Conservation (phyloP, 2,113 vertebrate species). For the Solenodon paradoxus region DNA sequence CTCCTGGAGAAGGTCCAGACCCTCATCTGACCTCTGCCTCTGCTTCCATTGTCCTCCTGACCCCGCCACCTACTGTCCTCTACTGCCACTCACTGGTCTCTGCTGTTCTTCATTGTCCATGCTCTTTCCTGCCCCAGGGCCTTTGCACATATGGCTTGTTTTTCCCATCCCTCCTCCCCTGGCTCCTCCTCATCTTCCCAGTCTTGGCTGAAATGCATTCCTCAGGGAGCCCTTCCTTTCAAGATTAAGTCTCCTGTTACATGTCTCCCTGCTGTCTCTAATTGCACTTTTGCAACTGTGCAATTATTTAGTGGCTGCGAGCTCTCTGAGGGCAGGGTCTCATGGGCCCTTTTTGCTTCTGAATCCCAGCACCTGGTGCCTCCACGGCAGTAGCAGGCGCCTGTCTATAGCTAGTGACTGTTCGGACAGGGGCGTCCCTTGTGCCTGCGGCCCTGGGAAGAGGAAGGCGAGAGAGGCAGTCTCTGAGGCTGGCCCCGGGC, state of each 20-base stretch:
- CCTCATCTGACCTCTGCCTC: neutral
- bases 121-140: neutral
- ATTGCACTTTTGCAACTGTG: neutral
- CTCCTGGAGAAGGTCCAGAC: neutral
- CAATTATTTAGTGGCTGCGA: neutral
- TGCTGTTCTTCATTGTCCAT: fast-evolving
- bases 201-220: neutral
- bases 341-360: fast-evolving
- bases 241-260: neutral
- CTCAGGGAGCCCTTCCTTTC: neutral
- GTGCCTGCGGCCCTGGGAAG: neutral
- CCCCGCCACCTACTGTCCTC: fast-evolving
- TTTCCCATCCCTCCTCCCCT: neutral
- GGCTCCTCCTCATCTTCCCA: neutral
- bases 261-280: neutral
- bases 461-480: neutral
- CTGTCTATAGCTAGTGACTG: neutral
- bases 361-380: neutral
- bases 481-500: fast-evolving
- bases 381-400: neutral
- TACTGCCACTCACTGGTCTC: neutral
- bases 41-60: fast-evolving
- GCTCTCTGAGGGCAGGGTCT: neutral
- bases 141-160: neutral
- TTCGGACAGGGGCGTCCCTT: fast-evolving